Conservation (phyloP, 2,888 invertebrate species). For the Cryptocheilus praepositus region DNA sequence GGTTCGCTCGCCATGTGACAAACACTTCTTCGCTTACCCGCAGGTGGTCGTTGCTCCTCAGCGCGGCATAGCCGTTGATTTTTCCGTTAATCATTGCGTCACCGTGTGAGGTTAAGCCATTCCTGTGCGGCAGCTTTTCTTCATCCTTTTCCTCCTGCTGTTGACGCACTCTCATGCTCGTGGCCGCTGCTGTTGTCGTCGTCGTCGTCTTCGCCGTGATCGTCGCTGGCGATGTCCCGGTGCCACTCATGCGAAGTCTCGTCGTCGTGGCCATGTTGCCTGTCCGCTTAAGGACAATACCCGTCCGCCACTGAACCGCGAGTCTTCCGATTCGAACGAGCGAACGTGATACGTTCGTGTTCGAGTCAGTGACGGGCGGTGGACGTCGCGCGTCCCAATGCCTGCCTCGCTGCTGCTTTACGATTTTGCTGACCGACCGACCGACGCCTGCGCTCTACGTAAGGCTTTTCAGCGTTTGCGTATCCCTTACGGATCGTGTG, state of each 20-base stretch:
- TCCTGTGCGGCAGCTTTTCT: constrained; percentile 22
- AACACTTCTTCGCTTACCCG: constrained; percentile 59
- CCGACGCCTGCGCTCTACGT: constrained; percentile 17
- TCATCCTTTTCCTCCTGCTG: too few species aligned
- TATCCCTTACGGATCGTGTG: too few species aligned
- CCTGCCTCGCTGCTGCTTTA: constrained; percentile 16
- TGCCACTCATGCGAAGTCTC: constrained; percentile 23
- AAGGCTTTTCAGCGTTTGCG: too few species aligned
- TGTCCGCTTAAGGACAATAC: neutral
- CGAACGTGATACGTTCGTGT: neutral
- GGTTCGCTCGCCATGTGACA: constrained; percentile 14
- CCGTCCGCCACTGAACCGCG: too few species aligned
- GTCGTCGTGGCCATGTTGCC: constrained; percentile 34
- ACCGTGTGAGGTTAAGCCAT: constrained; percentile 44
- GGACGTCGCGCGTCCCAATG: constrained; percentile 23
- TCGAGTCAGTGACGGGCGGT: constrained; percentile 8
- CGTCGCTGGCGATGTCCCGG: constrained; percentile 11
- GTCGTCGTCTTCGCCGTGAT: neutral
- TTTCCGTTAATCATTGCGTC: constrained; percentile 48
- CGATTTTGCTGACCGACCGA: constrained; percentile 1
- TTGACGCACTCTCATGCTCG: neutral
- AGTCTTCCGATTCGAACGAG: neutral
- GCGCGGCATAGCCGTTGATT: constrained; percentile 56
- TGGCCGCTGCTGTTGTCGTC: neutral
- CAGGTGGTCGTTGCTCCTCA: constrained; percentile 53